Evolutionary conservation across 1,140 invertebrate genomes (phyloP).

Genomic region (Tyrophagus putrescentiae): DNA sequence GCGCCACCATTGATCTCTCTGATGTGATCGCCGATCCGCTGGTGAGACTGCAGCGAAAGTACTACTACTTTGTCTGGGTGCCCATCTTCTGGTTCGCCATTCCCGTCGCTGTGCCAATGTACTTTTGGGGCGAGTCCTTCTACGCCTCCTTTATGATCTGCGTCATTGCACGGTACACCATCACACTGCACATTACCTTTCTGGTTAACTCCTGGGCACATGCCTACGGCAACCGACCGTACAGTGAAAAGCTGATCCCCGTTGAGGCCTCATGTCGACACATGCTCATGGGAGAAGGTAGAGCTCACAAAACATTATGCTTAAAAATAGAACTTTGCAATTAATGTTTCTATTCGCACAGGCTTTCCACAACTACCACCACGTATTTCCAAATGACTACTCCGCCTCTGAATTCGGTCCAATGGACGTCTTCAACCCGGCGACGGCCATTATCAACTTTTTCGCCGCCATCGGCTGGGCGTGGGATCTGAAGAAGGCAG

Average conservation of each 20-base stretch:
- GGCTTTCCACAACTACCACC: conserved; percentile 43
- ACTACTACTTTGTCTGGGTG: conserved; percentile 36
- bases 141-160: conserved; percentile 35
- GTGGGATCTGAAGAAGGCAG: too few species aligned
- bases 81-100: conserved; percentile 36
- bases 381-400: conserved; percentile 41
- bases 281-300: conserved; percentile 27
- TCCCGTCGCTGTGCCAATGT: conserved; percentile 37
- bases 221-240: conserved; percentile 36
- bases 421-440: background rate
- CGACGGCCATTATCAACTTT: conserved; percentile 59
- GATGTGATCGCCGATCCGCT: conserved; percentile 70
- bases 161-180: conserved; percentile 35
- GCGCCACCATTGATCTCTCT: conserved; percentile 62
- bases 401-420: conserved; percentile 36
- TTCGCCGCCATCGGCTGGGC: conserved; percentile 69
- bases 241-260: conserved; percentile 37
- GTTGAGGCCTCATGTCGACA: conserved; percentile 35
- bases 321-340: background rate
- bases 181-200: conserved; percentile 34
- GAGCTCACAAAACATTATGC: background rate
- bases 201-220: conserved; percentile 41
- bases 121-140: conserved; percentile 37
- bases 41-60: conserved; percentile 58
- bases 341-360: too few species aligned